A percentile compares a stretch with the other conserved stretches of the same genome.
Evolutionary conservation across 1,140 invertebrate species (phyloP).

Genomic region (Sarcophaga bullata): DNA sequence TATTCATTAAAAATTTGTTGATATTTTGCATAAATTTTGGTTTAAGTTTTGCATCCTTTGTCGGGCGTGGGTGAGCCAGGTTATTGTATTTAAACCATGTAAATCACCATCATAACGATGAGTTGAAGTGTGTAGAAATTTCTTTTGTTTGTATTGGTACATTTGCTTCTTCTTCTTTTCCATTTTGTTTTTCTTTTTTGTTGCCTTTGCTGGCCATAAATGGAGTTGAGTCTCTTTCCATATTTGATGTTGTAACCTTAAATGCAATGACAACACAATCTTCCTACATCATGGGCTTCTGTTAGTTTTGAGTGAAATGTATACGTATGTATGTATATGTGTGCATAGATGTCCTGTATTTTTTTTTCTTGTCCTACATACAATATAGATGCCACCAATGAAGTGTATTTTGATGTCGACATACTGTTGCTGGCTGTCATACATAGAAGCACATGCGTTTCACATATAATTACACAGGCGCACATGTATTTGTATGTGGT

Average conservation of each 20-base stretch:
- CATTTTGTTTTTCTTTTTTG: not conserved
- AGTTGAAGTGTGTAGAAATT: too few relatives aligned
- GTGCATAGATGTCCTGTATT: not conserved
- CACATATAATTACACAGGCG: not conserved
- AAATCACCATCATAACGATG: too few relatives aligned
- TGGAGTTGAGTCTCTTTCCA: not conserved
- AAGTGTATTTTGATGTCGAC: not conserved
- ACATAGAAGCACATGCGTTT: too few relatives aligned
- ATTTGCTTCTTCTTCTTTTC: not conserved
- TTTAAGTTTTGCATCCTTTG: not conserved
- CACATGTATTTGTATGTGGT: not conserved
- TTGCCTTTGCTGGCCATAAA: not conserved
- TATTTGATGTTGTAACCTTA: not conserved
- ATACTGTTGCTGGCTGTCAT: not conserved
- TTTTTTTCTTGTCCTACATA: not conserved
- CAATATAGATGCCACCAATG: constrained; percentile 4
- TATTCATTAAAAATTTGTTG: not conserved
- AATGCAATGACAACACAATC: not conserved
- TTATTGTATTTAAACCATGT: too few relatives aligned
- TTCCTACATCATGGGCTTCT: not conserved
- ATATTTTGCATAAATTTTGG: not conserved
- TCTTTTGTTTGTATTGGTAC: not conserved
- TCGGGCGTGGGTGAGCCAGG: too few relatives aligned
- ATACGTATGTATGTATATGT: too few relatives aligned
- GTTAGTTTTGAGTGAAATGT: too few relatives aligned